Evolutionary conservation across 2,113 vertebrate genomes (phyloP), one percentile per base, ranked within the genome.

Genomic region (Ochotona princeps): DNA sequence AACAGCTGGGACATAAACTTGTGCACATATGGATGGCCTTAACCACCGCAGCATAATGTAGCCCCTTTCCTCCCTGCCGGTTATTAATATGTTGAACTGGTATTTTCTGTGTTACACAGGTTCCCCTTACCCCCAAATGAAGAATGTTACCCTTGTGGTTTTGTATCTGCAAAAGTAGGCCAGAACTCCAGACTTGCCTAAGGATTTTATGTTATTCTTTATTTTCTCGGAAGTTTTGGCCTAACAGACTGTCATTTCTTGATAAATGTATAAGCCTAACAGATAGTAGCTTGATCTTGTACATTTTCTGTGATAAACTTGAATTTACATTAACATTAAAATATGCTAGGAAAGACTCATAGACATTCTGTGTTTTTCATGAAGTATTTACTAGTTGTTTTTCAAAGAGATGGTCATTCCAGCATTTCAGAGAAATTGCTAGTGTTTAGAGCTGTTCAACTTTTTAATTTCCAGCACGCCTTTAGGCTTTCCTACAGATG

Each of bases 371-470:
- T 35, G 76, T 83, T 63, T 5, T 70, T 83, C 69, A 76, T 1
- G 23, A 82, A 61, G 38, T 73, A 66, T 28, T 92, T 70, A 67
- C 25, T 51, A 17, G n/a, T 35, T 83, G 10, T 76, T 69, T 76
- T 49, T 66, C 7, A 91, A 82, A 49, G 79, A 57, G 38, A 47
- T 83, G 65, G 65, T 65, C 28, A 89, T 15, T 69, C 73, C 44
- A 90, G 8, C 65, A 89, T 93, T 93, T 73, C 81, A 54, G 7
- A 28, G 13, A 79, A 91, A 72, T 89, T 61, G 35, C n/a, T 44
- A 70, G 65, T 66, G 54, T 26, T 76, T 86, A 83, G 28, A 73
- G 69, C 38, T 70, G 1, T 11, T 88, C 17, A 75, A 20, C 70
- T 30, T 51, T 84, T 90, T 66, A 67, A 32, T 63, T 44, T 30